Evolutionary conservation across 2,797 vertebrate species (phyloP).

Genomic region (Pipistrellus nathusii): DNA sequence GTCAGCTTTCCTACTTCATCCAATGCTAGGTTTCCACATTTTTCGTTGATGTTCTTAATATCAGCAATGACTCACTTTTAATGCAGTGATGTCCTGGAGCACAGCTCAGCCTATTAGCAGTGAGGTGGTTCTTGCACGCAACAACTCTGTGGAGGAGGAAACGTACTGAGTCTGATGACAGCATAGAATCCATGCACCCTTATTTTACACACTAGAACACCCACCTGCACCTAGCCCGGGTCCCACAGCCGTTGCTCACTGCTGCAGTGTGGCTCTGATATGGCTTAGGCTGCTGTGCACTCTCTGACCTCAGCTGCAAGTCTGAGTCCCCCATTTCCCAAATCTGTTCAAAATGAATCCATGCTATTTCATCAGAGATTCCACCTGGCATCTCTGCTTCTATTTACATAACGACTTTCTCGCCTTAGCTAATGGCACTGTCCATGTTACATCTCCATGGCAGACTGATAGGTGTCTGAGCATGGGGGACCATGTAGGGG

Average conservation of each 20-base stretch:
- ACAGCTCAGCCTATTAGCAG: neutral
- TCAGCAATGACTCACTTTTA: neutral
- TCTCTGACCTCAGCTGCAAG: too few relatives aligned
- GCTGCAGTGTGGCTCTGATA: neutral
- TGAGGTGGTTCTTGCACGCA: neutral
- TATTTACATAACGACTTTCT: too few relatives aligned
- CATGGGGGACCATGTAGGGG: too few relatives aligned
- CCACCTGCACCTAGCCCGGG: neutral
- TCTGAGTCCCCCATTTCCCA: too few relatives aligned
- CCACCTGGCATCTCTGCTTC: too few relatives aligned
- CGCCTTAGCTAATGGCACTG: too few relatives aligned
- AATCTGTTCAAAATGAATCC: too few relatives aligned
- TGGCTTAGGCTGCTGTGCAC: too few relatives aligned
- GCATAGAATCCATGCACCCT: neutral
- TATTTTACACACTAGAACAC: neutral
- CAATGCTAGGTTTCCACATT: neutral
- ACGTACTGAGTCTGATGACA: neutral
- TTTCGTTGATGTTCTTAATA: neutral
- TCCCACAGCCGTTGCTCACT: neutral
- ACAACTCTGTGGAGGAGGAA: neutral
- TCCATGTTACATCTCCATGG: too few relatives aligned
- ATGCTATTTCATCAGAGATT: too few relatives aligned
- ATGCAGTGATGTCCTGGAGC: neutral
- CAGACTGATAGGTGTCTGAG: too few relatives aligned
- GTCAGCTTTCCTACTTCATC: neutral